Evolutionary conservation across 2,113 vertebrate genomes (phyloP).

Genomic region (Peromyscus californicus): DNA sequence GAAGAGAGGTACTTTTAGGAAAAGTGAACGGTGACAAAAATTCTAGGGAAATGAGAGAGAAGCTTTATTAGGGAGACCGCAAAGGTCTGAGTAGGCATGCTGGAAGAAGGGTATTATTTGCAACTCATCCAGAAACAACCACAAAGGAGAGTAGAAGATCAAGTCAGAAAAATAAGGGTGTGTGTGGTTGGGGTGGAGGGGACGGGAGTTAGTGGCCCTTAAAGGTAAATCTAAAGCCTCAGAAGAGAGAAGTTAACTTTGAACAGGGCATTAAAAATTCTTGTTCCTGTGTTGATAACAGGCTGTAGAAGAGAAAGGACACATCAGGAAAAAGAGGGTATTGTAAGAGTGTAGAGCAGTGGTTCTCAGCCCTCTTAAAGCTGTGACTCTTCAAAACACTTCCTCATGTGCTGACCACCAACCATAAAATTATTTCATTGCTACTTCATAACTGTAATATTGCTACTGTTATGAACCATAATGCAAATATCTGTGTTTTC

Average conservation of each 20-base stretch:
- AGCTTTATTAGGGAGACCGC: neutral
- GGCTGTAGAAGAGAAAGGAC: neutral
- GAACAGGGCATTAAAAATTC: neutral
- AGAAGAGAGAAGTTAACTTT: conserved; percentile 47
- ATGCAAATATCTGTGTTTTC: neutral
- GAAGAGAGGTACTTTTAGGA: neutral
- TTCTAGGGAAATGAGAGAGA: neutral
- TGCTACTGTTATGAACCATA: neutral
- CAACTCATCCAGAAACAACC: conserved; percentile 20
- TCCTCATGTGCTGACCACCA: neutral
- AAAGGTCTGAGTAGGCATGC: conserved; percentile 27
- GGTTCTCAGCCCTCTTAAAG: neutral
- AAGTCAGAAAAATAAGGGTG: neutral
- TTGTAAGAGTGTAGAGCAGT: neutral
- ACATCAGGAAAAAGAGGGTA: neutral
- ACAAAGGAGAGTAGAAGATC: neutral
- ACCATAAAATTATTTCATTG: neutral
- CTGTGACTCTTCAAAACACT: neutral
- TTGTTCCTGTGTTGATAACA: neutral
- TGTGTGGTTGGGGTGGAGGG: neutral
- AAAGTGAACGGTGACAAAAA: conserved; percentile 45
- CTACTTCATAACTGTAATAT: neutral
- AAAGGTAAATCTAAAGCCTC: neutral
- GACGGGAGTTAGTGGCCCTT: neutral
- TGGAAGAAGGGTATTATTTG: neutral